phyloP scores from a whole-genome alignment of 2,113 vertebrate genomes.

The Setophaga kirtlandii region DNA sequence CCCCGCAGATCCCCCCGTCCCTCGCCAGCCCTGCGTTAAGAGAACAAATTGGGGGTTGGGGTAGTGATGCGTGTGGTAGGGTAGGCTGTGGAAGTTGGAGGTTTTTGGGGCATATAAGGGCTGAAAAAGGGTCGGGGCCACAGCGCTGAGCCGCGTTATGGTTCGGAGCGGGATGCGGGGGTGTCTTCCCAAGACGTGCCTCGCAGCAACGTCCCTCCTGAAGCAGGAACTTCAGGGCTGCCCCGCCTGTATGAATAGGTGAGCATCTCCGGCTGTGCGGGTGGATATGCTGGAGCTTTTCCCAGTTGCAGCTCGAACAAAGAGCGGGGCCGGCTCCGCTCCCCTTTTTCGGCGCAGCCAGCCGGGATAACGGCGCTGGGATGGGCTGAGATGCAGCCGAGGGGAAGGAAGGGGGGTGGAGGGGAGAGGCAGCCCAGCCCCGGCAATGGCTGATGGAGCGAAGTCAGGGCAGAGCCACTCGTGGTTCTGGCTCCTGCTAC shows the following conservation, averaged over 20 bases:
- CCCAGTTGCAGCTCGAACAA: conserved; percentile 32
- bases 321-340: background rate
- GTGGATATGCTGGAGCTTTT: background rate
- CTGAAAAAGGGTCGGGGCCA: background rate
- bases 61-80: background rate
- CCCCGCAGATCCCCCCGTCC: too few species aligned
- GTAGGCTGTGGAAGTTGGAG: background rate
- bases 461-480: background rate
- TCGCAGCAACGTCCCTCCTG: background rate
- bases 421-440: background rate
- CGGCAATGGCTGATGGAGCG: conserved; percentile 18
- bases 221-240: conserved; percentile 17
- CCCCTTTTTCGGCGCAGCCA: background rate
- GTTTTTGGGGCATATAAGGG: background rate
- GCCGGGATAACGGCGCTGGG: conserved; percentile 23
- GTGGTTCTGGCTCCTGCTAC: background rate
- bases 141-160: background rate
- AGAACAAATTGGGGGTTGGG: background rate
- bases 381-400: background rate
- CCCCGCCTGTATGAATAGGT: background rate
- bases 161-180: background rate
- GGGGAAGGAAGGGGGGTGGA: background rate
- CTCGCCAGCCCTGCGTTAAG: background rate
- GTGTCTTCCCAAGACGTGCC: background rate
- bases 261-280: background rate